Evolutionary conservation across 2,797 vertebrate species (phyloP), one percentile per base, ranked within the genome.

Genomic region (Lagorchestes hirsutus): DNA sequence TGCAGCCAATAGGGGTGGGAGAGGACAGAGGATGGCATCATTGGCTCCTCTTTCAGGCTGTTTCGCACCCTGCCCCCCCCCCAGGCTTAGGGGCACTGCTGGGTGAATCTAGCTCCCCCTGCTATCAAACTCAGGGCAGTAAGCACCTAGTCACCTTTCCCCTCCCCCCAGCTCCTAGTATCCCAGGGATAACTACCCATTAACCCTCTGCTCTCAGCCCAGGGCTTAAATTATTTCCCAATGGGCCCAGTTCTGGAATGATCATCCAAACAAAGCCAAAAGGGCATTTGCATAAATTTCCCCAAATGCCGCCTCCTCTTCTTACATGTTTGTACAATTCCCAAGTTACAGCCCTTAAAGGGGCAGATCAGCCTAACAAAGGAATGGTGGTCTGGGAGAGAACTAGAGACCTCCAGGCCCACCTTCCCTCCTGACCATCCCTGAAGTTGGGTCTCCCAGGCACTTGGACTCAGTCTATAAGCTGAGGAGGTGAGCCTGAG

Each of bases 1-100:
- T 97, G 97, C 97, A 96, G 97, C 74, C 74, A 50, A 87, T 87
- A 11, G 74, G 62, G 40, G 40, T 46, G 22, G 24, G 74, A 82
- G 40, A 40, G 50, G 40, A 22, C 40, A 46, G 67, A 74, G 3
- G 74, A 87, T 50, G 27, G 74, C 74, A 50, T 50, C 40, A 24
- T 10, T 27, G 40, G 74, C 74, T 87, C 74, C 74, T 87, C 40
- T 87, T 87, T 87, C 74, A 87, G n/a, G 40, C 74, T 40, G 52
- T 52, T 52, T 6, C 52, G 5, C 46, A 46, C 46, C 46, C 46
- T 46, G 46, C 46, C 1, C 6, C 62, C 74, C 24, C 62, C 18
- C 27, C 74, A 46, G 24, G 40, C 27, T 46, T 27, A 87, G 40
- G 74, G 40, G 74, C 24, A 50, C 24, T 27, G 40, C 22, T 11